phyloP scores from a whole-genome alignment of 2,797 vertebrate species.

The Pseudotriccus pelzelni region DNA sequence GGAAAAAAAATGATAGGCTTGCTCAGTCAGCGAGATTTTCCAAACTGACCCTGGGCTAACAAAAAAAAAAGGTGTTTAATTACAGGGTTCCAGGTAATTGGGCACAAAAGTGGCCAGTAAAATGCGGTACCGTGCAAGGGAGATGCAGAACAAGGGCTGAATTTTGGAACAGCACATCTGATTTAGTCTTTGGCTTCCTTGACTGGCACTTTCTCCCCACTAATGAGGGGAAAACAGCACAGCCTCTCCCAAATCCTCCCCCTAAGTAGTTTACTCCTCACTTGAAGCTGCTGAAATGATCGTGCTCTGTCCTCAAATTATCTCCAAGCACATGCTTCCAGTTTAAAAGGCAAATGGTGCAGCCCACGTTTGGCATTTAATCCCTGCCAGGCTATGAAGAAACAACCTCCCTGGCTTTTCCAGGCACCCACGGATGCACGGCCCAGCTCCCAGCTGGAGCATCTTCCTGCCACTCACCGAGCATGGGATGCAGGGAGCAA shows the following conservation, averaged over 20 bases:
- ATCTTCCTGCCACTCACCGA: fast-evolving
- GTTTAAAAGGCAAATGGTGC: not conserved
- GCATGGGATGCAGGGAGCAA: fast-evolving
- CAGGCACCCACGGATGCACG: fast-evolving
- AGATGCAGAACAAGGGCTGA: not conserved
- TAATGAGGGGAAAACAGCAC: not conserved
- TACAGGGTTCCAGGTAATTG: not conserved
- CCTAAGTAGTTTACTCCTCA: not conserved
- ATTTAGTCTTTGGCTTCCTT: not conserved
- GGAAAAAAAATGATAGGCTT: not conserved
- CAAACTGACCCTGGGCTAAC: not conserved
- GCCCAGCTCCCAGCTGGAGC: not conserved
- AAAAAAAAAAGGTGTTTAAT: constrained; percentile 42
- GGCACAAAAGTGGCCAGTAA: constrained; percentile 24
- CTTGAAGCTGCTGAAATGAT: not conserved
- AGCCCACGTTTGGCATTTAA: not conserved
- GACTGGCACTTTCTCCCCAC: not conserved
- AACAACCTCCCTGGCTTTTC: not conserved
- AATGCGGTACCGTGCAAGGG: not conserved
- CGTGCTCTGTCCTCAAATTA: not conserved
- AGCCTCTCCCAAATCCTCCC: not conserved
- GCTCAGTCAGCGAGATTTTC: not conserved
- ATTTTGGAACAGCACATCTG: not conserved
- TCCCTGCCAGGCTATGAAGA: not conserved
- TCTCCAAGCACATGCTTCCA: not conserved